These are phyloP conservation scores for Drosophila yakuba DNA, from an alignment of 1,140 invertebrate species.

Conservation along the genomic window DNA sequence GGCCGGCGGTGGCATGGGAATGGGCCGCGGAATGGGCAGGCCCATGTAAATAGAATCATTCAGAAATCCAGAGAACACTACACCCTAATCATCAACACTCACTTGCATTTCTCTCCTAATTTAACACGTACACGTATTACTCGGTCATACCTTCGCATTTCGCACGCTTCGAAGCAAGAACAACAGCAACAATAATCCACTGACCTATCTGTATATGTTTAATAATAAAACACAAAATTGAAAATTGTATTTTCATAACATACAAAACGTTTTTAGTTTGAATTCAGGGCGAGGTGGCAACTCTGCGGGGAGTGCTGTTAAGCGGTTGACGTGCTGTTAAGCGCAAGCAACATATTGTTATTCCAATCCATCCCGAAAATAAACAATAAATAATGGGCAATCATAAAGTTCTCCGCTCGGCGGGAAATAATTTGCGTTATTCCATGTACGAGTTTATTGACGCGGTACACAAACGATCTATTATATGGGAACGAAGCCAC, in stretches of 20 bases:
- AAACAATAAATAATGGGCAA: slow-evolving; percentile 67
- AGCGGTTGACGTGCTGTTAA: slow-evolving; percentile 9
- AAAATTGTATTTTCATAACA: slow-evolving; percentile 69
- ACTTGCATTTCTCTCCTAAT: slow-evolving; percentile 63
- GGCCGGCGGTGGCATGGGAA: slow-evolving; percentile 85
- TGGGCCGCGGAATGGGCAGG: slow-evolving; percentile 90
- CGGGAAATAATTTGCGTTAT: slow-evolving; percentile 60
- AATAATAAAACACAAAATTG: slow-evolving; percentile 58
- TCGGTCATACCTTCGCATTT: slow-evolving; percentile 55
- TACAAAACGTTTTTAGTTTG: slow-evolving; percentile 25
- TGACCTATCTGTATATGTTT: slow-evolving; percentile 69
- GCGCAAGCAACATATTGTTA: slow-evolving; percentile 19
- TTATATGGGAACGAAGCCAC: slow-evolving; percentile 68
- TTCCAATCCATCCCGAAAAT: slow-evolving; percentile 19
- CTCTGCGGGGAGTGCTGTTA: slow-evolving; percentile 6
- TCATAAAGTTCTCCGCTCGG: slow-evolving; percentile 63
- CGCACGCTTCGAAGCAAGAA: slow-evolving; percentile 37
- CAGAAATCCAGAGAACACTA: slow-evolving; percentile 29
- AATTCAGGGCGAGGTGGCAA: slow-evolving; percentile 10
- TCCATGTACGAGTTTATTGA: slow-evolving; percentile 79
- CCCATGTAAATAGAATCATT: slow-evolving; percentile 85
- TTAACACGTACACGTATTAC: slow-evolving; percentile 75
- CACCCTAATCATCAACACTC: slow-evolving; percentile 52
- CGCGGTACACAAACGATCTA: slow-evolving; percentile 55
- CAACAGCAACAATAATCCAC: slow-evolving; percentile 54